These are phyloP conservation scores for Eubasilissa splendida DNA, from an alignment of 2,888 invertebrate genomes.

Conservation along the genomic window DNA sequence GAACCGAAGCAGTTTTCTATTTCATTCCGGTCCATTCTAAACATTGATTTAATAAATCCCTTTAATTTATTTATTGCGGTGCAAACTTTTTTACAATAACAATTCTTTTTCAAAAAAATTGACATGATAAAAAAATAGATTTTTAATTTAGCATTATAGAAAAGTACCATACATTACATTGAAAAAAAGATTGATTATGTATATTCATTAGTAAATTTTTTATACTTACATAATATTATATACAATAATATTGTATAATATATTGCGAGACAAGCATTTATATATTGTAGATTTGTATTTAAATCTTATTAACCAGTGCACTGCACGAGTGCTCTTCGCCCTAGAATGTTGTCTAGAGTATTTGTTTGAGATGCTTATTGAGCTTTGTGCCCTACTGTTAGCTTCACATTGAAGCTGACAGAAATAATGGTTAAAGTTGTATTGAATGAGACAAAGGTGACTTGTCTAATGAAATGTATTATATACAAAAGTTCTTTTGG, in stretches of 20 bases:
- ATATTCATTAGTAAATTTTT: too few species aligned
- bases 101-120: too few species aligned
- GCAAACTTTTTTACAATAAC: too few species aligned
- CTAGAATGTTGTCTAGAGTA: slow-evolving; percentile 57
- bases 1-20: too few species aligned
- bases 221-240: too few species aligned
- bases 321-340: slow-evolving; percentile 54
- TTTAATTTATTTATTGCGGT: too few species aligned
- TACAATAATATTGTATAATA: neutral
- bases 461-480: slow-evolving; percentile 57
- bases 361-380: slow-evolving; percentile 40
- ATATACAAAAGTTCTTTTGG: slow-evolving; percentile 57
- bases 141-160: too few species aligned
- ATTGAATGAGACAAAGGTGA: slow-evolving; percentile 51
- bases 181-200: too few species aligned
- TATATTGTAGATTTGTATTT: slow-evolving; percentile 29
- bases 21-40: too few species aligned
- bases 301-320: slow-evolving; percentile 41
- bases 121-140: too few species aligned
- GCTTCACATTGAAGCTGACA: slow-evolving; percentile 58
- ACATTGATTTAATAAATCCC: too few species aligned
- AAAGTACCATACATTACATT: too few species aligned
- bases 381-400: slow-evolving; percentile 40
- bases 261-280: slow-evolving; percentile 8
- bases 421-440: slow-evolving; percentile 41